Conservation (phyloP, 2,113 vertebrate genomes). For the Galbula dea region DNA sequence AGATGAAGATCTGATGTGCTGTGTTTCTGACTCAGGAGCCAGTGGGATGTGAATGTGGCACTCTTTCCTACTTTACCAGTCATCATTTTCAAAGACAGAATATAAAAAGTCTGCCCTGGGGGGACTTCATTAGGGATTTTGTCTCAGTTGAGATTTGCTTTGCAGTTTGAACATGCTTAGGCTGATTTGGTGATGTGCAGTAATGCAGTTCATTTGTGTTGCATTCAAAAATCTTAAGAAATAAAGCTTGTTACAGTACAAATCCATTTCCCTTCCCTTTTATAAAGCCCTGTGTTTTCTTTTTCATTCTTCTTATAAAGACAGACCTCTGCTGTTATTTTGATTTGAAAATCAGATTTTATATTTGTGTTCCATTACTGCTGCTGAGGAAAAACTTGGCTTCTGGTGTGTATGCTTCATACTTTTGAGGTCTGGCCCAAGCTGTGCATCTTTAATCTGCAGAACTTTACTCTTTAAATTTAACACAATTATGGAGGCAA, state of each 20-base stretch:
- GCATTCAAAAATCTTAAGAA: not conserved
- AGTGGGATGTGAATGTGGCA: not conserved
- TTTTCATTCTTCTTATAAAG: not conserved
- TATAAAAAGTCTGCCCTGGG: not conserved
- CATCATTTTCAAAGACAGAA: slow-evolving; percentile 48
- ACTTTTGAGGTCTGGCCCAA: not conserved
- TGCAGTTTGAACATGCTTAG: not conserved
- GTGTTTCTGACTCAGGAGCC: slow-evolving; percentile 34
- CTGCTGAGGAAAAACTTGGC: not conserved
- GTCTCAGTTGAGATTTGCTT: slow-evolving; percentile 11
- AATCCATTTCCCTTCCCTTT: not conserved
- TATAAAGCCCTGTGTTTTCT: not conserved
- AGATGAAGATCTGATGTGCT: slow-evolving; percentile 39
- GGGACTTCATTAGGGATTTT: slow-evolving; percentile 45
- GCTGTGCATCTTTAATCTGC: not conserved
- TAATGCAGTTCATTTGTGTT: not conserved
- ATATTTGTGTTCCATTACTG: not conserved
- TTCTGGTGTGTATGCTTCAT: not conserved
- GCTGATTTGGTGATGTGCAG: not conserved
- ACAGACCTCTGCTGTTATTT: not conserved
- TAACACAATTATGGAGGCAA: not conserved
- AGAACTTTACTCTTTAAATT: not conserved
- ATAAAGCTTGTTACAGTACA: not conserved
- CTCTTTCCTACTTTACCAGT: slow-evolving; percentile 27
- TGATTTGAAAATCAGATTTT: slow-evolving; percentile 19